A percentile compares a stretch with the other conserved stretches of the same genome.
Evolutionary conservation across 2,888 invertebrate genomes (phyloP).

Genomic region (Amblyteles armatorius): DNA sequence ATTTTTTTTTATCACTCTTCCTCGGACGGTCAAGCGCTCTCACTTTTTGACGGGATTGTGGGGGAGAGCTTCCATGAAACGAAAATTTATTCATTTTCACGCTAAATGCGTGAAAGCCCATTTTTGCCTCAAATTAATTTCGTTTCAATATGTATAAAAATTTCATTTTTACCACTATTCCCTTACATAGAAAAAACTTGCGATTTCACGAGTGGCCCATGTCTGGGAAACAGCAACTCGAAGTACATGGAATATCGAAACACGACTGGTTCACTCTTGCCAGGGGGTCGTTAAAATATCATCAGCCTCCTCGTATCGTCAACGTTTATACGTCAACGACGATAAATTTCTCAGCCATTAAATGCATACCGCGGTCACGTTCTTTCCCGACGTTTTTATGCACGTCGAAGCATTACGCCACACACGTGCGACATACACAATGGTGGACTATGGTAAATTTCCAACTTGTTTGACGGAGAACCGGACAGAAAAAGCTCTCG

Average conservation of each 20-base stretch:
- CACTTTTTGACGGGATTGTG: conserved; percentile 48
- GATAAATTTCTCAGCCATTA: conserved; percentile 61
- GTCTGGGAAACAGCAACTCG: background rate
- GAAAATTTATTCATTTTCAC: background rate
- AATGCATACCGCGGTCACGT: conserved; percentile 52
- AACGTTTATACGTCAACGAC: conserved; percentile 57
- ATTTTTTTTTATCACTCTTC: conserved; percentile 49
- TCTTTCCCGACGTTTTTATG: conserved; percentile 29
- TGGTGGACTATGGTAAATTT: background rate
- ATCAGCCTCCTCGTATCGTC: conserved; percentile 41
- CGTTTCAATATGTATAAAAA: background rate
- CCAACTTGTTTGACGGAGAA: background rate
- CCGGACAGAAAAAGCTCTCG: background rate
- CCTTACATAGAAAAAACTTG: background rate
- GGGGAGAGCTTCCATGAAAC: background rate
- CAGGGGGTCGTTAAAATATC: conserved; percentile 60
- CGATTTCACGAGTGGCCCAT: background rate
- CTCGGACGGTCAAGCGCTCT: conserved; percentile 26
- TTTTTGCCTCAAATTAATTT: background rate
- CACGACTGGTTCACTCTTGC: background rate
- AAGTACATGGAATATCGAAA: conserved; percentile 16
- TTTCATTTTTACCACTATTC: background rate
- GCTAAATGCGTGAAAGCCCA: background rate
- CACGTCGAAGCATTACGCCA: background rate
- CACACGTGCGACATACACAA: background rate